phyloP scores from a whole-genome alignment of 92 coral and sea anemone genomes.

The Parazoanthus darwini region DNA sequence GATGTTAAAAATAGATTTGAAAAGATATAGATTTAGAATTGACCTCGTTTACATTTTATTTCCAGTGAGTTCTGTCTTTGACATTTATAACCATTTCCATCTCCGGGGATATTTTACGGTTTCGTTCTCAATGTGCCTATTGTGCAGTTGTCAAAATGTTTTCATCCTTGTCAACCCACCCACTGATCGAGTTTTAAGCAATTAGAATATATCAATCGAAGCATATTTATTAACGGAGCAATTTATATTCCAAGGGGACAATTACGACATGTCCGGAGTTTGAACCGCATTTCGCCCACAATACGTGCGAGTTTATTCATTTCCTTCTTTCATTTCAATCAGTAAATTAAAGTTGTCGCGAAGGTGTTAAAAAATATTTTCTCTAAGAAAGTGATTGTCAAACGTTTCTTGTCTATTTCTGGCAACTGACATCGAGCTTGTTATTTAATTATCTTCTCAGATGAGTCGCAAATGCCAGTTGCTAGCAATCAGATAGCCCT shows the following conservation, averaged over 20 bases:
- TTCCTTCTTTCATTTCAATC: conserved; percentile 26
- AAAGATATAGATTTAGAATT: not conserved
- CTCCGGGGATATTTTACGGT: not conserved
- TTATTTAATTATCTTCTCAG: conserved; percentile 25
- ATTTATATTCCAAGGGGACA: not conserved
- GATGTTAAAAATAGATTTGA: not conserved
- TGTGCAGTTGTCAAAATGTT: conserved; percentile 8
- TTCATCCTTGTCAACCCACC: conserved; percentile 11
- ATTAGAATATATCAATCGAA: conserved; percentile 6
- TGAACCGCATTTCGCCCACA: conserved; percentile 8
- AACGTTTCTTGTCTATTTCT: conserved; percentile 25
- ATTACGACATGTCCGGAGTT: conserved; percentile 27
- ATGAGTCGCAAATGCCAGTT: conserved; percentile 31
- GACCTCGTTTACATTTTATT: conserved; percentile 5
- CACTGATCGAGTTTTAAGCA: not conserved
- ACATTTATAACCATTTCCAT: not conserved
- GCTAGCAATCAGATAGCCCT: conserved; percentile 35
- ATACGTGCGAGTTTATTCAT: conserved; percentile 19
- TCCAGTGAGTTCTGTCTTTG: not conserved
- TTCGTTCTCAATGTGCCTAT: not conserved
- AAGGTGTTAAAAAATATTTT: not conserved
- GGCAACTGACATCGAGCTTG: conserved; percentile 31
- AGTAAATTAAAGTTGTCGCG: not conserved
- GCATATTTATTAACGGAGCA: conserved; percentile 6
- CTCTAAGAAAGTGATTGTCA: not conserved